A percentile compares a stretch with the other conserved stretches of the same genome.
Conservation (phyloP, 1,140 invertebrate species). For the Bombus picipes region DNA sequence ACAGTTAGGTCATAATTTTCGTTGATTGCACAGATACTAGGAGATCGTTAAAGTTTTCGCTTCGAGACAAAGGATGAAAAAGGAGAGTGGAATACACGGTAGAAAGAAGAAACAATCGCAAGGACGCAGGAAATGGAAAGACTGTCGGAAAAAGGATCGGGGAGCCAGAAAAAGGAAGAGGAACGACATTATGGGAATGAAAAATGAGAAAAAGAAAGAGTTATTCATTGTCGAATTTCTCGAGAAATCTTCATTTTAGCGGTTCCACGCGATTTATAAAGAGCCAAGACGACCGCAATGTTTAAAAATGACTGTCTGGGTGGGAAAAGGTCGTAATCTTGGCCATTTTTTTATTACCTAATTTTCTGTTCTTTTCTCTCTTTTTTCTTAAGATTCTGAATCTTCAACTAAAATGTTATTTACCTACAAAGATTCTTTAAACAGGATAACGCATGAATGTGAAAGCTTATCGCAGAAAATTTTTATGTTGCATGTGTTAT, state of each 20-base stretch:
- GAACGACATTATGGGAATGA: not conserved
- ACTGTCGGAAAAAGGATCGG: not conserved
- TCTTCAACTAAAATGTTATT: no score
- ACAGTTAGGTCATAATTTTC: slow-evolving; percentile 33
- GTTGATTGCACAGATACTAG: slow-evolving; percentile 31
- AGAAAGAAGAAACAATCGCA: not conserved
- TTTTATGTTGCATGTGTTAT: no score
- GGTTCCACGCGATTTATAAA: not conserved
- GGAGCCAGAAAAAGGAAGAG: not conserved
- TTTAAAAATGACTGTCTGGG: not conserved
- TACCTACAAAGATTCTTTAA: no score
- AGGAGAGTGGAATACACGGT: not conserved
- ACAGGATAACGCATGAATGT: no score
- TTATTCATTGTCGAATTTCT: not conserved
- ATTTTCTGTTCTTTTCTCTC: not conserved
- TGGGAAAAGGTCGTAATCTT: not conserved
- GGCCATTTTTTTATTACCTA: not conserved
- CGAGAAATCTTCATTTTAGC: not conserved
- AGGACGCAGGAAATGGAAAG: not conserved
- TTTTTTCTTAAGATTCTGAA: no score
- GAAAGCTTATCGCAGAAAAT: no score
- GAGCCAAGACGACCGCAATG: no score
- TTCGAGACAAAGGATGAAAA: not conserved
- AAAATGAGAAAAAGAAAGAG: not conserved
- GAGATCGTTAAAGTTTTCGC: slow-evolving; percentile 29